Base-by-base conservation (phyloP, 2,113 vertebrate genomes). In the Camelus bactrianus region DNA sequence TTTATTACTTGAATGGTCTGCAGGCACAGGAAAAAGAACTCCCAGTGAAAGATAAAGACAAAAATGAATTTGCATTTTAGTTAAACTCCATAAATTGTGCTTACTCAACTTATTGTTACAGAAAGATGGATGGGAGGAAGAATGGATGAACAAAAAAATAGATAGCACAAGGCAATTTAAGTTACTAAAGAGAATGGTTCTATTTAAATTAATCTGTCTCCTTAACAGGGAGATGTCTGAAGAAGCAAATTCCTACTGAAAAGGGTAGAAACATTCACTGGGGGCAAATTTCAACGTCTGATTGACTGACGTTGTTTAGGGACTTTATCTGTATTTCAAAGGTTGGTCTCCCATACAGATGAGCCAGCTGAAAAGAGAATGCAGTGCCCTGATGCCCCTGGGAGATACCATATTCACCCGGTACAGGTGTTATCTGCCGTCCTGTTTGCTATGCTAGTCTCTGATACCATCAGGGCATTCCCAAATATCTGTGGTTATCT, bases 261-360 rank as follows among this genome's bases (percentile, higher is more conserved):
- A 81, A 38, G 15, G 20, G 10, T 3, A 46, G 48, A 88, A 62
- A 58, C 6, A 22, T 35, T 89, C n/a, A 42, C 0, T 48, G 22
- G 56, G 69, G 60, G 35, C 79, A 96, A 95, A 89, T 75, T 62
- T 82, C 56, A 92, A 62, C 3, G 8, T 91, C 64, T 76, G 32
- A 46, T 28, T 64, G 54, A 64, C 19, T 15, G 3, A 19, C 32
- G 42, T 16, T 46, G 6, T 64, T 69, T 2, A 80, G 38, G 60
- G 52, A 75, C 30, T 81, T 94, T 48, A 94, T 56, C 75, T 91
- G 2, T 19, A 89, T 89, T 88, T 77, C 92, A 96, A 95, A 97
- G 79, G 93, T 38, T 79, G 62, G 30, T 48, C 16, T 56, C 7
- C 48, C 26, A 22, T 4, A 69, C 2, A 72, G 56, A 52, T 1